A percentile compares a stretch with the other conserved stretches of the same genome.
Evolutionary conservation across 2,888 invertebrate species (phyloP).

Genomic region (Hypselothyrea guttata): DNA sequence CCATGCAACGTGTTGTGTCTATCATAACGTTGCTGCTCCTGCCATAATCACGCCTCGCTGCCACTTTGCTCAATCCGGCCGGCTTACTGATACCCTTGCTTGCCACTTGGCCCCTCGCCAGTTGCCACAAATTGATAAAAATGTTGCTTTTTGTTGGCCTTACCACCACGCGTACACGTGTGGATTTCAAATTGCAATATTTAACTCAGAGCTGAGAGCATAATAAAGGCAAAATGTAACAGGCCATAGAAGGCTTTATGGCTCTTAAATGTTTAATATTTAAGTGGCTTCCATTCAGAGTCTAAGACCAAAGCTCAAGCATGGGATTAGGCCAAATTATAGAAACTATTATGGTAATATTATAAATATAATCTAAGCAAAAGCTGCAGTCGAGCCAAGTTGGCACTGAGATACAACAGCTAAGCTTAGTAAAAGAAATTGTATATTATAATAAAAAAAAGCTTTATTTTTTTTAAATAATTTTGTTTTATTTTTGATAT

Average conservation of each 20-base stretch:
- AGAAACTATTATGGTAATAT: no score
- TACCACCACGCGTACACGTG: conserved; percentile 27
- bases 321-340: no score
- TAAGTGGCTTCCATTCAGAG: conserved; percentile 5
- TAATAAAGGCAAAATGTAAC: neutral
- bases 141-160: conserved; percentile 36
- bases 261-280: conserved; percentile 21
- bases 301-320: neutral
- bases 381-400: no score
- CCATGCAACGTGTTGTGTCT: conserved; percentile 52
- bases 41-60: conserved; percentile 59
- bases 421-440: no score
- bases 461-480: no score
- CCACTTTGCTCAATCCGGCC: conserved; percentile 67
- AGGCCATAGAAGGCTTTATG: conserved; percentile 24
- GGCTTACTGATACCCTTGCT: conserved; percentile 55
- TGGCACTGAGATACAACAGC: no score
- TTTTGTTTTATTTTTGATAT: no score
- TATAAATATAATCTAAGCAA: no score
- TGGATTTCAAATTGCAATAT: conserved; percentile 61
- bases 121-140: conserved; percentile 72
- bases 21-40: conserved; percentile 33
- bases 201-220: conserved; percentile 17
- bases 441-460: no score
- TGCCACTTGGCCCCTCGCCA: conserved; percentile 1